A percentile compares a stretch with the other conserved stretches of the same genome.
Evolutionary conservation across 2,113 vertebrate species (phyloP).

Genomic region (Tretioscincus oriximinensis): DNA sequence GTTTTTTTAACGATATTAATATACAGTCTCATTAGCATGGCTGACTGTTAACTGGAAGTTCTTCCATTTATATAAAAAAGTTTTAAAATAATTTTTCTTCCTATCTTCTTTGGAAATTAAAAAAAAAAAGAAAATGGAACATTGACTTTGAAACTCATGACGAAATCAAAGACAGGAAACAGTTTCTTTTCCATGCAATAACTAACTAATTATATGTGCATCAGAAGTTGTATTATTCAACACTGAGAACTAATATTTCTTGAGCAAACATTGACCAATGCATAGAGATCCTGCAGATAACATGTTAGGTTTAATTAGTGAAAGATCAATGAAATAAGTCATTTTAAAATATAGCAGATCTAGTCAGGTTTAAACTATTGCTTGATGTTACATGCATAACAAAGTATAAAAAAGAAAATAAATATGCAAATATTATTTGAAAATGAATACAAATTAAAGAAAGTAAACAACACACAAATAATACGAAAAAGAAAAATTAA

Average conservation of each 20-base stretch:
- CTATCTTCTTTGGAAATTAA: constrained; percentile 53
- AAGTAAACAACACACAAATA: too few species aligned
- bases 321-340: not conserved
- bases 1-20: constrained; percentile 46
- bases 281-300: constrained; percentile 36
- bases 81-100: constrained; percentile 60
- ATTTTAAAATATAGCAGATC: not conserved
- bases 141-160: constrained; percentile 73
- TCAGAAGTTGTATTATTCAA: constrained; percentile 66
- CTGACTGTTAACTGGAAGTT: constrained; percentile 48
- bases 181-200: constrained; percentile 74
- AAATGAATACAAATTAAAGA: too few species aligned
- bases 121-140: constrained; percentile 55
- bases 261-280: constrained; percentile 38
- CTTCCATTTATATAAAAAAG: constrained; percentile 32
- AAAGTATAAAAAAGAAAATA: too few species aligned
- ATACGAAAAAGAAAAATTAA: too few species aligned
- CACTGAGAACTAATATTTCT: constrained; percentile 52
- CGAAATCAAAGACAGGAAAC: constrained; percentile 79
- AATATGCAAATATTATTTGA: too few species aligned
- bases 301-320: constrained; percentile 22
- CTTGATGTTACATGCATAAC: too few species aligned
- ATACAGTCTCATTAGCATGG: constrained; percentile 56
- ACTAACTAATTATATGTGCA: constrained; percentile 76
- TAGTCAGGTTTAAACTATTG: too few species aligned